phyloP scores from a whole-genome alignment of 64 coral and sea anemone genomes.

The Montipora cactus region DNA sequence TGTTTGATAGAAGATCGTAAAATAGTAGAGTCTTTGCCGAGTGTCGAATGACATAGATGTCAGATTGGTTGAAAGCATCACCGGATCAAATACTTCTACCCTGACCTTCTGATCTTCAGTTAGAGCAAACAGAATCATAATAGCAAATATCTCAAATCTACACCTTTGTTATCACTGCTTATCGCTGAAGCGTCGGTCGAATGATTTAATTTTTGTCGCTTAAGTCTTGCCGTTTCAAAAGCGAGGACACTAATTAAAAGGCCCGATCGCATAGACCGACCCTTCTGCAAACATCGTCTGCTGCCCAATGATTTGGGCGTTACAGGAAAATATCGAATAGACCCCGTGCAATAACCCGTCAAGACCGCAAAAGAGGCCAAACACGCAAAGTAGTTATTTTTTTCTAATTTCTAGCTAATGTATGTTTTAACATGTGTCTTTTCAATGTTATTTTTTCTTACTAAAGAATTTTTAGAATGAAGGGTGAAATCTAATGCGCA shows the following conservation, averaged over 20 bases:
- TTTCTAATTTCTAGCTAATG: background rate
- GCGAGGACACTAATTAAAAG: slow-evolving; percentile 52
- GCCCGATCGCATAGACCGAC: background rate
- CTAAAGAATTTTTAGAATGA: slow-evolving; percentile 11
- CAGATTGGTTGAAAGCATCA: background rate
- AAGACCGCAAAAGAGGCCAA: background rate
- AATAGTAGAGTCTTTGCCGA: background rate
- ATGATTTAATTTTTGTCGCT: slow-evolving; percentile 62
- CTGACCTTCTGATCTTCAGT: slow-evolving; percentile 21
- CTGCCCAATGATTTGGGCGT: background rate
- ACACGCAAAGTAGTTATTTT: background rate
- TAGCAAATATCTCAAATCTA: slow-evolving; percentile 16
- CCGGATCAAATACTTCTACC: background rate
- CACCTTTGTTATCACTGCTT: slow-evolving; percentile 38
- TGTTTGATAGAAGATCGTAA: background rate
- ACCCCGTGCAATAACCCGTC: background rate
- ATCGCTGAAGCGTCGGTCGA: slow-evolving; percentile 24
- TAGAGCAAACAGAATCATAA: slow-evolving; percentile 6
- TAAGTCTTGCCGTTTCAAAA: slow-evolving; percentile 30
- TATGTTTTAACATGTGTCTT: background rate
- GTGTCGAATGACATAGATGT: slow-evolving; percentile 26
- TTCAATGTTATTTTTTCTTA: background rate
- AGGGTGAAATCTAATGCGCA: background rate
- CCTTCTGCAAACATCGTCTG: background rate
- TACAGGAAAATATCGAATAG: background rate